Evolutionary conservation across 2,888 invertebrate species (phyloP), one percentile per base, ranked within the genome.

Genomic region (Invenusta paracnida): DNA sequence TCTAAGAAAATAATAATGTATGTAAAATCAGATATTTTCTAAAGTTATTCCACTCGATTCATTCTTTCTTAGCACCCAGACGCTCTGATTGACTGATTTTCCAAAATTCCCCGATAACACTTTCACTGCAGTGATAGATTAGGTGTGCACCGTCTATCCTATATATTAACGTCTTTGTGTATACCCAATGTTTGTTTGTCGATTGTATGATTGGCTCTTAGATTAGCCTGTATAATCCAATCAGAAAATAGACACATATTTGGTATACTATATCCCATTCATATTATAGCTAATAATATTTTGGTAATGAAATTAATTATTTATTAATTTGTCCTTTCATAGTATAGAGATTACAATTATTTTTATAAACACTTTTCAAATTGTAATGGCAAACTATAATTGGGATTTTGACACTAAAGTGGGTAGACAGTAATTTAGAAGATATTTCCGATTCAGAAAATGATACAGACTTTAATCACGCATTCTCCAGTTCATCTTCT

Each of bases 401-500:
- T 73, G n/a, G n/a, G n/a, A 13, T 73, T 73, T 23, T 73, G 48
- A 48, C 73, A 73, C 73, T 13, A 23, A 25, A n/a, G n/a, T n/a
- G n/a, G n/a, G 73, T 73, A 73, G 27, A 5, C 73, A 23, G 73
- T 73, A 23, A 73, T 73, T 73, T 25, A 73, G 73, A 73, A 73
- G 5, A 73, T 73, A 73, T 13, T 73, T 48, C 17, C 27, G 25
- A 73, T 73, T 73, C 25, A 73, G 73, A n/a, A n/a, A n/a, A 23
- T 23, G 17, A 73, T 73, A 73, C 25, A n/a, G 73, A 73, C 73
- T 73, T 23, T 23, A 73, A 73, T 73, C 27, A 73, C 25, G 27
- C 73, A 73, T 73, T 73, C 73, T 73, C 73, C 73, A 73, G 73
- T 73, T 73, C 23, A 73, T 23, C 25, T 73, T 73, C 73, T 73